phyloP scores from a whole-genome alignment of 2,797 vertebrate species.

The Anguilla obscura region DNA sequence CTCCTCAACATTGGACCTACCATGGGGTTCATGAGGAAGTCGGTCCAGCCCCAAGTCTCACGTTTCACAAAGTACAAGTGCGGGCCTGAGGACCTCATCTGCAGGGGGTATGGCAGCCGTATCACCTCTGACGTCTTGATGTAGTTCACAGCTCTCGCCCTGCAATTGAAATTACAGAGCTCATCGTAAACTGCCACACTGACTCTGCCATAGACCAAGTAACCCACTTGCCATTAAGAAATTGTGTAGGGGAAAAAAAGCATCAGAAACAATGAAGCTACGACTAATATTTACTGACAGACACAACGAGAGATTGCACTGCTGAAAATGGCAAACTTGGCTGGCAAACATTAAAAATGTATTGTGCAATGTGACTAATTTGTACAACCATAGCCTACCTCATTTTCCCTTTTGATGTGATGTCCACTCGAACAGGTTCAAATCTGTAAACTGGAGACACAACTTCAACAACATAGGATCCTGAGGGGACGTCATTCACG shows the following conservation, averaged over 20 bases:
- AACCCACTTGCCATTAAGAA: not conserved
- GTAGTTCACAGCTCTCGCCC: constrained; percentile 92
- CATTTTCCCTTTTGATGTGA: constrained; percentile 99
- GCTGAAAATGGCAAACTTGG: not conserved
- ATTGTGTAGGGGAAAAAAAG: not conserved
- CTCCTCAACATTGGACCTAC: constrained; percentile 64
- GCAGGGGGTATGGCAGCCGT: constrained; percentile 90
- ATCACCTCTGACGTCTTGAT: constrained; percentile 97
- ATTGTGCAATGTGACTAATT: not conserved
- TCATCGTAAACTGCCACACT: not conserved
- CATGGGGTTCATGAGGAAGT: constrained; percentile 99
- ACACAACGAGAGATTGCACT: not conserved
- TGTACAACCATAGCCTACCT: constrained; percentile 68
- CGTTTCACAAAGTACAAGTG: constrained; percentile 95
- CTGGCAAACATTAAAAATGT: not conserved
- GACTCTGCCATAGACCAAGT: not conserved
- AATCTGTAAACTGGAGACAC: constrained; percentile 88
- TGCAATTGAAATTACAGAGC: constrained; percentile 50
- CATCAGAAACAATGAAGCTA: not conserved
- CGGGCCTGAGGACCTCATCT: constrained; percentile 85
- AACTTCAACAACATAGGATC: constrained; percentile 95
- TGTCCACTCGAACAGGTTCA: constrained; percentile 93
- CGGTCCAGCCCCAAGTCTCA: constrained; percentile 99
- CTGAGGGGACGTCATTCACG: constrained; percentile 93
- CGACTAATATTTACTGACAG: not conserved